Evolutionary conservation across 23 tunicate genomes (phyloP), one percentile per base, ranked within the genome.

Genomic region (Halocynthia roretzi): DNA sequence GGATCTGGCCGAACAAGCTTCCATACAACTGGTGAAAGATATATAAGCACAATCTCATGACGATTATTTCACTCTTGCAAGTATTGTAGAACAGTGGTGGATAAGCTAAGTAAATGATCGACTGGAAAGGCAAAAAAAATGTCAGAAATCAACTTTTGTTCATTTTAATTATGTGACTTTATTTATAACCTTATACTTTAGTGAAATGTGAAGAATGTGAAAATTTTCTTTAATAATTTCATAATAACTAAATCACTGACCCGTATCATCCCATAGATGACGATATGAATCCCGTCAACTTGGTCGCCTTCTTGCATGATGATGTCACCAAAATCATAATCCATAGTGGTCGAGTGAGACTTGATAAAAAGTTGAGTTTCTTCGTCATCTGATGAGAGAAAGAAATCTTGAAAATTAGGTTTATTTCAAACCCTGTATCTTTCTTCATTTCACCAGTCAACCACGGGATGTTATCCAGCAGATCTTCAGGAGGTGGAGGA

Each of bases 211-310:
- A n/a, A n/a, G n/a, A n/a, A n/a, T n/a, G n/a, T n/a, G n/a, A n/a
- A n/a, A n/a, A n/a, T n/a, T n/a, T n/a, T n/a, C n/a, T n/a, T n/a
- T n/a, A n/a, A n/a, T n/a, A n/a, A n/a, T n/a, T 2, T 1, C 17
- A n/a, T 14, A 2, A 58, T 58, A 14, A 58, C 63, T 58, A 14
- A n/a, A 14, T 14, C 63, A 58, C 77, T 64, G 0, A 88, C 95
- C 82, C 63, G 80, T 8, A 90, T 81, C 87, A 91, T 91, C 54
- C 97, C 97, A 53, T 81, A 71, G 10, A 91, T 87, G 52, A 91
- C 77, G 72, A 91, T 85, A 75, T 91, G 91, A 72, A 91, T 81
- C 22, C 97, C 97, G 54, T 91, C 86, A 0, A 80, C 61, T 7
- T 50, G 82, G 56, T 77, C 97, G 5, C 84, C 84, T 72, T 91